These are phyloP conservation scores for Cetonia aurata DNA, from an alignment of 2,888 invertebrate species.

Conservation along the genomic window DNA sequence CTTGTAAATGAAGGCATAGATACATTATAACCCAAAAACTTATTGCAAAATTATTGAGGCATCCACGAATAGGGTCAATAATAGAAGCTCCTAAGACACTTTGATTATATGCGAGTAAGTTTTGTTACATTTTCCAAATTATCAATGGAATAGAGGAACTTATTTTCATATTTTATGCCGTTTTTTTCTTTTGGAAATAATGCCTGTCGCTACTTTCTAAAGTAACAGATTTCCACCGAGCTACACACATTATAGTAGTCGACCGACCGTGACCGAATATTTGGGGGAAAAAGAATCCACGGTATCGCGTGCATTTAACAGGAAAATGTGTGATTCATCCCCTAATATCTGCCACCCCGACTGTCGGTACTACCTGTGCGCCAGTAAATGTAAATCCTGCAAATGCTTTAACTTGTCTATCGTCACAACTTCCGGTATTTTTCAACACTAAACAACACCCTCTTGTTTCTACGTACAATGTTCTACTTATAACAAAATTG, in stretches of 20 bases:
- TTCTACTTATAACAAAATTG: too few relatives aligned
- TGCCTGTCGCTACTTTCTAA: conserved; percentile 3
- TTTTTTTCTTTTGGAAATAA: too few relatives aligned
- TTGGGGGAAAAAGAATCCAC: conserved; percentile 8
- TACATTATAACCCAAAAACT: too few relatives aligned
- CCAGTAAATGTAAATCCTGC: conserved; percentile 43
- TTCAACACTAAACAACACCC: background rate
- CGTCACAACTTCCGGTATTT: conserved; percentile 41
- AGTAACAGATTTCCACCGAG: conserved; percentile 23
- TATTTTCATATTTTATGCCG: too few relatives aligned
- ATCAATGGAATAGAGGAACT: too few relatives aligned
- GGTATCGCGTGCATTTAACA: conserved; percentile 39
- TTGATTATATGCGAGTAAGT: too few relatives aligned
- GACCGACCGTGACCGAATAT: conserved; percentile 13
- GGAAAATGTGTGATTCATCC: conserved; percentile 44
- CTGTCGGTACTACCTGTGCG: conserved; percentile 34
- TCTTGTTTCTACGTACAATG: too few relatives aligned
- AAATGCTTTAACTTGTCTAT: conserved; percentile 39
- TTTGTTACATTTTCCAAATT: too few relatives aligned
- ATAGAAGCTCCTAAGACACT: too few relatives aligned
- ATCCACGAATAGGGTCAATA: too few relatives aligned
- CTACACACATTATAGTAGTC: background rate
- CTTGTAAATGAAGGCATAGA: too few relatives aligned
- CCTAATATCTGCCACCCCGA: conserved; percentile 37
- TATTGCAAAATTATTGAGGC: too few relatives aligned